Percentiles rank a stretch among this genome's conserved stretches.
Evolutionary conservation across 2,888 invertebrate genomes (phyloP).

Genomic region (Xylota sylvarum): DNA sequence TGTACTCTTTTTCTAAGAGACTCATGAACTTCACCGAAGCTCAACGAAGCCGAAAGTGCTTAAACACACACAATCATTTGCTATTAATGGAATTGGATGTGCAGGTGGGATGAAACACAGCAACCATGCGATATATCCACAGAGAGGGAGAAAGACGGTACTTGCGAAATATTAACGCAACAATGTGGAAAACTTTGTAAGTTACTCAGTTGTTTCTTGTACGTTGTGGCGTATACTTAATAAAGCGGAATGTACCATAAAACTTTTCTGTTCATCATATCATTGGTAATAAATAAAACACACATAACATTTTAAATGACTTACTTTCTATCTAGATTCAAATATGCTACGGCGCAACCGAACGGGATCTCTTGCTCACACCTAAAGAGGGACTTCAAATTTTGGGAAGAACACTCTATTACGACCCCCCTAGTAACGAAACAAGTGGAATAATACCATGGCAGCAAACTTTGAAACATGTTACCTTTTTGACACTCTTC

Average conservation of each 20-base stretch:
- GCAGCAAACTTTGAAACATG: constrained; percentile 89
- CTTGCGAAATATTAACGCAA: constrained; percentile 61
- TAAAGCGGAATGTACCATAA: constrained; percentile 43
- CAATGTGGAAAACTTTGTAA: constrained; percentile 47
- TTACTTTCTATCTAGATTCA: constrained; percentile 72
- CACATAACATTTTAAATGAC: neutral
- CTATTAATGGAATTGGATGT: constrained; percentile 34
- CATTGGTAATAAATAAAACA: constrained; percentile 37
- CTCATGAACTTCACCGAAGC: constrained; percentile 81
- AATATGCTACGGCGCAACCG: constrained; percentile 76
- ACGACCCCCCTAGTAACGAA: constrained; percentile 76
- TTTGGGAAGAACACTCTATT: constrained; percentile 82
- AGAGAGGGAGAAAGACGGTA: constrained; percentile 14
- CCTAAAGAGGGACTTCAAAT: constrained; percentile 81
- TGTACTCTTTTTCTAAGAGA: neutral
- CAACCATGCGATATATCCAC: neutral
- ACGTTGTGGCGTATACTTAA: constrained; percentile 46
- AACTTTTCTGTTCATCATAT: constrained; percentile 33
- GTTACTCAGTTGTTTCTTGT: constrained; percentile 60
- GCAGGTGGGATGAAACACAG: constrained; percentile 18
- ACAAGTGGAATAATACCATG: constrained; percentile 84
- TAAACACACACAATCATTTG: constrained; percentile 31
- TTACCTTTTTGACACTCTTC: constrained; percentile 88
- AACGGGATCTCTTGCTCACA: constrained; percentile 83
- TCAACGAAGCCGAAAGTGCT: constrained; percentile 75